A percentile compares a stretch with the other conserved stretches of the same genome.
These are phyloP conservation scores for Actias luna DNA, from an alignment of 2,888 invertebrate species.

Conservation along the genomic window DNA sequence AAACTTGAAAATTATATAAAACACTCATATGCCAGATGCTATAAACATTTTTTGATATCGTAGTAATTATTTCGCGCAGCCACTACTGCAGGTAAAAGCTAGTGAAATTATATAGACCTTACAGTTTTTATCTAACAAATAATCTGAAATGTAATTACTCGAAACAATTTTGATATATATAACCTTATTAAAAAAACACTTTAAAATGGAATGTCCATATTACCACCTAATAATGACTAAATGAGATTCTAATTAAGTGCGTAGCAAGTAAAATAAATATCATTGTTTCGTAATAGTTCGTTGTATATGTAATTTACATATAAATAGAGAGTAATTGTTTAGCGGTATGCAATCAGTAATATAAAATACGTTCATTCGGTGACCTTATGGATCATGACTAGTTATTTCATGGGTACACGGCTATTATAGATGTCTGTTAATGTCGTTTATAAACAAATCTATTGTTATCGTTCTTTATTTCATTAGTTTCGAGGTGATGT, in stretches of 20 bases:
- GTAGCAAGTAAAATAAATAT: conserved; percentile 23
- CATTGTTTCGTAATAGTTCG: conserved; percentile 23
- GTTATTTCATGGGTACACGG: conserved; percentile 5
- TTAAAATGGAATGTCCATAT: conserved; percentile 3
- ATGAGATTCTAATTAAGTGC: conserved; percentile 17
- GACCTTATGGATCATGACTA: conserved; percentile 30
- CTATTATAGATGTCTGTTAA: conserved; percentile 4
- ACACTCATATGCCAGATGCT: too few relatives aligned
- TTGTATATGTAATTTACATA: conserved; percentile 34
- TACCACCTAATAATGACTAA: conserved; percentile 9
- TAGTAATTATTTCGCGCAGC: too few relatives aligned
- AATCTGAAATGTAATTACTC: background rate
- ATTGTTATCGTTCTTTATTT: conserved; percentile 6
- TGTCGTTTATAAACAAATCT: conserved; percentile 1
- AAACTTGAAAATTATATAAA: too few relatives aligned
- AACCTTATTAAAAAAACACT: background rate
- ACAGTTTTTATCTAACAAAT: background rate
- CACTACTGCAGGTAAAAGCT: background rate
- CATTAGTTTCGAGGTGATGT: conserved; percentile 1
- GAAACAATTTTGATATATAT: background rate
- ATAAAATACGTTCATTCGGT: conserved; percentile 35
- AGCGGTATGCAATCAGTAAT: conserved; percentile 32
- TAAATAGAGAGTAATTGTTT: conserved; percentile 40
- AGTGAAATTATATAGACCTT: background rate
- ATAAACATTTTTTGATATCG: too few relatives aligned